Percentiles rank a stretch among this genome's conserved stretches.
These are phyloP conservation scores for Brachyptera risi DNA, from an alignment of 2,888 invertebrate genomes.

Conservation along the genomic window DNA sequence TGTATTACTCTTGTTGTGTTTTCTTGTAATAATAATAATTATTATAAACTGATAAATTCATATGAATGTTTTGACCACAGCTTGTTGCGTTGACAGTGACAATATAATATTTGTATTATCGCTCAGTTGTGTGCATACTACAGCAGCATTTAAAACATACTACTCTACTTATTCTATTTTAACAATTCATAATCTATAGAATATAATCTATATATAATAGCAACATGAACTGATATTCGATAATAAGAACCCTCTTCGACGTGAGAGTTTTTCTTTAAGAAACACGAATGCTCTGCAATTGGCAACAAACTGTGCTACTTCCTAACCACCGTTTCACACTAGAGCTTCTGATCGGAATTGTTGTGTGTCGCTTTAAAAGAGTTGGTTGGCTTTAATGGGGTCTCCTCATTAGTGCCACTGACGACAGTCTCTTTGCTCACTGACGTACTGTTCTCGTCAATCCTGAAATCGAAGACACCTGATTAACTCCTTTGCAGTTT, in stretches of 20 bases:
- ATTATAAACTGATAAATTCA: not conserved
- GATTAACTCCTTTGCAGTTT: slow-evolving; percentile 25
- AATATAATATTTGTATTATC: not conserved
- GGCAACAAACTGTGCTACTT: not conserved
- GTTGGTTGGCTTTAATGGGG: slow-evolving; percentile 29
- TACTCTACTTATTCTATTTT: not conserved
- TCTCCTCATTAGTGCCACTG: slow-evolving; percentile 33
- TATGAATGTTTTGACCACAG: not conserved
- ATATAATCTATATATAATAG: not conserved
- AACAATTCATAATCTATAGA: slow-evolving; percentile 11
- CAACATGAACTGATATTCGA: too few relatives aligned
- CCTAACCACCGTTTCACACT: not conserved
- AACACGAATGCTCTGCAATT: not conserved
- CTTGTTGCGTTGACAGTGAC: not conserved
- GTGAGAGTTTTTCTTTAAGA: not conserved
- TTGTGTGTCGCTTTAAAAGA: slow-evolving; percentile 24
- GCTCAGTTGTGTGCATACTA: not conserved
- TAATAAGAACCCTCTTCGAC: too few relatives aligned
- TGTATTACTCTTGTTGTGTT: not conserved
- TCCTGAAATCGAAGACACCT: slow-evolving; percentile 33
- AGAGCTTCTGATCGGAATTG: slow-evolving; percentile 28
- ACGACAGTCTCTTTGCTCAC: slow-evolving; percentile 33
- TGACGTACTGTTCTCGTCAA: slow-evolving; percentile 27
- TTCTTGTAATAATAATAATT: not conserved
- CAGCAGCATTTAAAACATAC: not conserved